Percentiles rank a stretch among this genome's conserved stretches.
Evolutionary conservation across 2,113 vertebrate genomes (phyloP).

Genomic region (Datnioides undecimradiatus): DNA sequence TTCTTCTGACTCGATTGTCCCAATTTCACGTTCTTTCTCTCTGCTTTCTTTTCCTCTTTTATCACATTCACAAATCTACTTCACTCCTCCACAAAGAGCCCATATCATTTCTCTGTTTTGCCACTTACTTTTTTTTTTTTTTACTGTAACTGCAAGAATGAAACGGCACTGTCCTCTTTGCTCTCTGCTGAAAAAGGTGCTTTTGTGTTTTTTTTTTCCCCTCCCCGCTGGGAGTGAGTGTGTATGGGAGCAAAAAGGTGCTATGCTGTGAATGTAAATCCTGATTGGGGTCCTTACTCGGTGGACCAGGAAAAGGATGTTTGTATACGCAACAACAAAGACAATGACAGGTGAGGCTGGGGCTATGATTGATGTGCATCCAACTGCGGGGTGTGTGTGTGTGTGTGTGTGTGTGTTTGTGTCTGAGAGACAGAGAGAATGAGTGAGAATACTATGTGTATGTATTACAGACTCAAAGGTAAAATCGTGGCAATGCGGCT

Average conservation of each 20-base stretch:
- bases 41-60: constrained; percentile 21
- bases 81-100: constrained; percentile 35
- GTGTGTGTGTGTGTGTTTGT: constrained; percentile 17
- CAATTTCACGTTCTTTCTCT: constrained; percentile 39
- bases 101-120: constrained; percentile 17
- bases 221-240: constrained; percentile 17
- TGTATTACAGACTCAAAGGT: constrained; percentile 42
- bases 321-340: constrained; percentile 61
- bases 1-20: constrained; percentile 50
- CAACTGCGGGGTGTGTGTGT: constrained; percentile 28
- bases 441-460: background rate
- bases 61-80: constrained; percentile 47
- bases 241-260: constrained; percentile 46
- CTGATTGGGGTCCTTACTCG: constrained; percentile 73
- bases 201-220: constrained; percentile 11
- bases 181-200: constrained; percentile 12
- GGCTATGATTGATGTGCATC: constrained; percentile 73
- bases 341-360: constrained; percentile 66
- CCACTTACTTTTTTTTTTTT: background rate
- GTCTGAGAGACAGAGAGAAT: background rate
- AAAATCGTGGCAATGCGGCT: constrained; percentile 40
- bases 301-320: constrained; percentile 46
- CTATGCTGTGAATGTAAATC: constrained; percentile 66
- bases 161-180: constrained; percentile 5
- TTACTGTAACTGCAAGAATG: constrained; percentile 23